phyloP scores from a whole-genome alignment of 2,797 vertebrate species.

The Percopsis omiscomaycus region DNA sequence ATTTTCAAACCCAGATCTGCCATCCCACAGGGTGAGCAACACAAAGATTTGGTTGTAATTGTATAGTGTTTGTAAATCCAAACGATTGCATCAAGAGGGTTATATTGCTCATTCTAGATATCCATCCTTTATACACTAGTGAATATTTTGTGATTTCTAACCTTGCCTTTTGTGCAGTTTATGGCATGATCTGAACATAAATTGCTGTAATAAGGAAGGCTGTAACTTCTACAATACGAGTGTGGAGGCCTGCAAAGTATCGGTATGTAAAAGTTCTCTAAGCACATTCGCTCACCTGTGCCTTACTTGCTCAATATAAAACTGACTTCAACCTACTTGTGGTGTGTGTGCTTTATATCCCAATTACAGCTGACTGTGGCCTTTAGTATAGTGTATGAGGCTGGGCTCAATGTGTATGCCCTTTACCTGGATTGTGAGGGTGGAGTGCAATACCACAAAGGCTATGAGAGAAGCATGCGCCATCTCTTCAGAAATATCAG shows the following conservation, averaged over 20 bases:
- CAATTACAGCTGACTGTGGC: slow-evolving; percentile 63
- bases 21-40: too few species aligned
- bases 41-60: too few species aligned
- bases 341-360: neutral
- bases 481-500: slow-evolving; percentile 70
- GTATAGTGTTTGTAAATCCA: too few species aligned
- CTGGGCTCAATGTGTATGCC: slow-evolving; percentile 75
- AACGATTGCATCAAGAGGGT: too few species aligned
- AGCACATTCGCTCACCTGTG: neutral
- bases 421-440: slow-evolving; percentile 80
- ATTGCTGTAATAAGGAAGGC: slow-evolving; percentile 72
- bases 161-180: slow-evolving; percentile 62
- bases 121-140: neutral
- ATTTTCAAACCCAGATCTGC: too few species aligned
- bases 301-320: neutral
- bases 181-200: slow-evolving; percentile 74
- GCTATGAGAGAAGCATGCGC: slow-evolving; percentile 66
- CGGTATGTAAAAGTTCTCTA: slow-evolving; percentile 50
- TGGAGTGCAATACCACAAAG: slow-evolving; percentile 26
- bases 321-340: neutral
- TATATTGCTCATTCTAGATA: too few species aligned
- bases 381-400: slow-evolving; percentile 69
- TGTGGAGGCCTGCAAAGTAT: slow-evolving; percentile 46
- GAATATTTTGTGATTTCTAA: neutral
- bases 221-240: slow-evolving; percentile 77